These are phyloP conservation scores for Synergus itoensis DNA, from an alignment of 2,888 invertebrate genomes.

Conservation along the genomic window DNA sequence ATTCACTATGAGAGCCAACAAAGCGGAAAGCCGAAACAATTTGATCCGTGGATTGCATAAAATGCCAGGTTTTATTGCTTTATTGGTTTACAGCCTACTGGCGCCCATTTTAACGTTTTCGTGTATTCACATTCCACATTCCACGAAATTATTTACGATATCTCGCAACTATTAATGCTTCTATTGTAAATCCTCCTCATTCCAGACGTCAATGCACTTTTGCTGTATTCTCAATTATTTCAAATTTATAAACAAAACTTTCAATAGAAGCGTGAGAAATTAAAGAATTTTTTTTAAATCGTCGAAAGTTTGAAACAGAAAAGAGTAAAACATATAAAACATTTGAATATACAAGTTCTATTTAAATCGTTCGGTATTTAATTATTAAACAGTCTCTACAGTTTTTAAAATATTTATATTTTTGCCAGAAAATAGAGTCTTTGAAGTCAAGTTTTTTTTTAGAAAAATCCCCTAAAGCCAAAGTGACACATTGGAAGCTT, in stretches of 20 bases:
- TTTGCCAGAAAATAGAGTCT: background rate
- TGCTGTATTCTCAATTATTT: background rate
- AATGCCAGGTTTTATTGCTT: slow-evolving; percentile 57
- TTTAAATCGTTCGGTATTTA: background rate
- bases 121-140: slow-evolving; percentile 34
- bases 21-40: slow-evolving; percentile 40
- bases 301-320: background rate
- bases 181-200: slow-evolving; percentile 25
- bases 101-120: slow-evolving; percentile 29
- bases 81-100: slow-evolving; percentile 55
- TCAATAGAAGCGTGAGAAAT: background rate
- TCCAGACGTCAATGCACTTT: slow-evolving; percentile 4
- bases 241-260: background rate
- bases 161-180: slow-evolving; percentile 5
- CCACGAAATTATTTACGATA: slow-evolving; percentile 39
- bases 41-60: slow-evolving; percentile 46
- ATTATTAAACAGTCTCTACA: background rate
- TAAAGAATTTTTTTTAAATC: background rate
- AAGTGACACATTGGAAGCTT: slow-evolving; percentile 16
- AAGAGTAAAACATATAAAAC: too few species aligned
- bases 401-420: background rate
- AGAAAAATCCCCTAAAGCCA: background rate
- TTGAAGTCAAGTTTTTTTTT: slow-evolving; percentile 3
- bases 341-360: background rate
- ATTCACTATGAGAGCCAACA: slow-evolving; percentile 9